Evolutionary conservation across 2,888 invertebrate genomes (phyloP).

Genomic region (Lydus trimaculatus): DNA sequence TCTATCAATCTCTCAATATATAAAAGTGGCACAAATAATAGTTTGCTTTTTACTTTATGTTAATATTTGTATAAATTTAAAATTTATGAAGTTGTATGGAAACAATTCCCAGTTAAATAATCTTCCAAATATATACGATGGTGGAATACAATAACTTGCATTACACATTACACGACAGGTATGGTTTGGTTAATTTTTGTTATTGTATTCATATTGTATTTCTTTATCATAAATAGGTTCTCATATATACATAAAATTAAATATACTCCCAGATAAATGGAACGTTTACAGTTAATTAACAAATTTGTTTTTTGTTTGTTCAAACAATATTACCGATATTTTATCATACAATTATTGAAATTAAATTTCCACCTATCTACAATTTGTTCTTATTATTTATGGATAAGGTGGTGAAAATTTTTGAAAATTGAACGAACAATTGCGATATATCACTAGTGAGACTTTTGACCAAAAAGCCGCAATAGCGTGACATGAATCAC

Average conservation of each 20-base stretch:
- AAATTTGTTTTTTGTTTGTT: slow-evolving; percentile 1
- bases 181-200: slow-evolving; percentile 5
- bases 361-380: background rate
- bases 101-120: background rate
- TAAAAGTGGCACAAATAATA: background rate
- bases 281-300: background rate
- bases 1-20: no score
- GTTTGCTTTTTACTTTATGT: background rate
- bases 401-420: background rate
- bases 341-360: background rate
- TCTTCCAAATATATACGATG: background rate
- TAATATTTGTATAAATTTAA: slow-evolving; percentile 12
- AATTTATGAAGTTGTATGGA: background rate
- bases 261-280: background rate
- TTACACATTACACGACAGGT: no score
- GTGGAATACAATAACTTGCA: slow-evolving; percentile 5
- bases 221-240: background rate
- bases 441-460: slow-evolving; percentile 1
- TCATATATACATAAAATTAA: background rate
- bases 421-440: background rate
- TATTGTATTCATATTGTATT: background rate
- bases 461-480: slow-evolving; percentile 1
- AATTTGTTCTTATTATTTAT: background rate
- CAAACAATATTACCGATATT: background rate
- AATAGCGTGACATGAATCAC: slow-evolving; percentile 2